Evolutionary conservation across 2,113 vertebrate species (phyloP).

Genomic region (Eudyptes chrysolophus): DNA sequence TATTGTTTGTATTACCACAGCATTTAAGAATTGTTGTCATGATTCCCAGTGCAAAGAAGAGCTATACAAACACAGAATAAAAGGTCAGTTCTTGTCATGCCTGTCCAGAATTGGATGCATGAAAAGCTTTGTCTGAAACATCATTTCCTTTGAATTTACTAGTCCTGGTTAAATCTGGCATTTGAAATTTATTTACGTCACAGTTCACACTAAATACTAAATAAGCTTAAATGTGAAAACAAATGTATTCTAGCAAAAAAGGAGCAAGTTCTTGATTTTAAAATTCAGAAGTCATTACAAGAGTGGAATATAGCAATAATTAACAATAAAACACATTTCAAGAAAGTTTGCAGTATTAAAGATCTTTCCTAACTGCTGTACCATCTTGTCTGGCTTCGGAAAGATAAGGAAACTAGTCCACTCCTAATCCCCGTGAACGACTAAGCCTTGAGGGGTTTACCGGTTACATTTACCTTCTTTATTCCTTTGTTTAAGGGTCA

Average conservation of each 20-base stretch:
- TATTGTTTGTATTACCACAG: neutral
- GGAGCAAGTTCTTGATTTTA: neutral
- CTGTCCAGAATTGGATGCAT: neutral
- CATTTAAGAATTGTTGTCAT: slow-evolving; percentile 2
- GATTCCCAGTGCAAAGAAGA: neutral
- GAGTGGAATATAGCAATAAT: neutral
- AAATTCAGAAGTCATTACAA: neutral
- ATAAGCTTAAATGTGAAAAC: neutral
- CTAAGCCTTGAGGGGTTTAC: neutral
- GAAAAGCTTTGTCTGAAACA: neutral
- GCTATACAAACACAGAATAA: neutral
- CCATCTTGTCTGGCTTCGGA: neutral
- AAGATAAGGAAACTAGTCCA: neutral
- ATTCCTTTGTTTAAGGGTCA: neutral
- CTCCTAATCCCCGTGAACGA: accelerated
- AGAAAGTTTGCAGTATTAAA: neutral
- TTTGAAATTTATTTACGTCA: neutral
- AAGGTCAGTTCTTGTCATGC: neutral
- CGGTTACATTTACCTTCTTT: neutral
- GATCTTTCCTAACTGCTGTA: neutral
- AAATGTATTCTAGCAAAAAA: neutral
- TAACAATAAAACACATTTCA: neutral
- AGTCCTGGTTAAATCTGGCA: neutral
- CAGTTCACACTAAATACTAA: neutral
- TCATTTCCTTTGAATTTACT: neutral